These are phyloP conservation scores for Channa argus DNA, from an alignment of 2,113 vertebrate genomes.

Conservation along the genomic window DNA sequence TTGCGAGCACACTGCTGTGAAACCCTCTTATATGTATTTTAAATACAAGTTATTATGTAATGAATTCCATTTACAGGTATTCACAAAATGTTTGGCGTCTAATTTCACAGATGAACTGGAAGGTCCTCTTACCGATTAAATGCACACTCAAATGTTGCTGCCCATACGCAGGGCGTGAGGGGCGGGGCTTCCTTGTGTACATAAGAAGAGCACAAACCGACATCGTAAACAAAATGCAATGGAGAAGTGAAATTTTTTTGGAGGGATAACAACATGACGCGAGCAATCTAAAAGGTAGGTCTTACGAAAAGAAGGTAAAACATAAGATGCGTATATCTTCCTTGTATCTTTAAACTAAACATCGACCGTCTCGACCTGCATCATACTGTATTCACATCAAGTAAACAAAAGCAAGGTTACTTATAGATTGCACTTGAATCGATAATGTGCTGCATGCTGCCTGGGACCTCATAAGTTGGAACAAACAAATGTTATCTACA, in stretches of 20 bases:
- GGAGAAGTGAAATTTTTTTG: accelerated
- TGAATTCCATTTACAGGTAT: not conserved
- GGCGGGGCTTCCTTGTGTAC: not conserved
- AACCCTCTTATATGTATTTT: accelerated
- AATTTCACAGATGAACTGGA: slow-evolving; percentile 41
- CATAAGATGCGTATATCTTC: not conserved
- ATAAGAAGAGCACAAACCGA: not conserved
- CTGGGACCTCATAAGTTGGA: not conserved
- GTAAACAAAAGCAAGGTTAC: not conserved
- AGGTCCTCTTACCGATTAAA: slow-evolving; percentile 8
- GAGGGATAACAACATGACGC: not conserved
- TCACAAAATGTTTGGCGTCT: slow-evolving; percentile 27
- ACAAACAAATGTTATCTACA: not conserved
- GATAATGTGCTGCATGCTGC: not conserved
- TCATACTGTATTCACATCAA: not conserved
- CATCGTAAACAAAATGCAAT: accelerated
- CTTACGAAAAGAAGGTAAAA: not conserved
- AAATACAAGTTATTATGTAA: not conserved
- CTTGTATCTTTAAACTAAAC: too few relatives aligned
- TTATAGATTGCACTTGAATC: not conserved
- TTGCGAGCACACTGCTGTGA: accelerated
- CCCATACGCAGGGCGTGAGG: slow-evolving; percentile 48
- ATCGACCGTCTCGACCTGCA: not conserved
- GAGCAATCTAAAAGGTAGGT: slow-evolving; percentile 40
- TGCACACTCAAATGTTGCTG: not conserved